These are phyloP conservation scores for Thymelicus acteon DNA, from an alignment of 2,888 invertebrate genomes.

Conservation along the genomic window DNA sequence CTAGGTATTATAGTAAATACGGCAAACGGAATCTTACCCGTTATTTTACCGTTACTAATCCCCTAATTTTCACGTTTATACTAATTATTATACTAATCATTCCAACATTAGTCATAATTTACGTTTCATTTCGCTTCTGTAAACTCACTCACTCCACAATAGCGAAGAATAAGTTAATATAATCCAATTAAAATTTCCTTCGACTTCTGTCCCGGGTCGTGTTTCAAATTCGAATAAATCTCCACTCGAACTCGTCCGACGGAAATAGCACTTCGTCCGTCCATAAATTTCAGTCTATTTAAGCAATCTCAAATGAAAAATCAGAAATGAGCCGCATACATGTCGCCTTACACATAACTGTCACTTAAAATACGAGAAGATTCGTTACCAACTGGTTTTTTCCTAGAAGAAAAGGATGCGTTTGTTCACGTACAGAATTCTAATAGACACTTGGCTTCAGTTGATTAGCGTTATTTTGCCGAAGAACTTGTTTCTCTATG, in stretches of 20 bases:
- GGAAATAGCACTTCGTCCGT: conserved; percentile 81
- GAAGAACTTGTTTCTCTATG: no score
- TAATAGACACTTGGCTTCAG: no score
- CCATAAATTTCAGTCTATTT: conserved; percentile 83
- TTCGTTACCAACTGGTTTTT: conserved; percentile 28
- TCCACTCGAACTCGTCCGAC: conserved; percentile 74
- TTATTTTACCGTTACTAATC: background rate
- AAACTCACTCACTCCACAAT: conserved; percentile 28
- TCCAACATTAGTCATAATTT: conserved; percentile 31
- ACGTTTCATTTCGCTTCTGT: conserved; percentile 28
- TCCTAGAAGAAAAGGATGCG: conserved; percentile 21
- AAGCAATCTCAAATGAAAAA: conserved; percentile 80
- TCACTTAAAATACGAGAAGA: conserved; percentile 53
- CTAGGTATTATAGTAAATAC: no score
- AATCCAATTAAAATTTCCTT: conserved; percentile 82
- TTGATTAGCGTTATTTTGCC: no score
- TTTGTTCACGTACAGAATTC: background rate
- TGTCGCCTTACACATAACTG: conserved; percentile 60
- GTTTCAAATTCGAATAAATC: conserved; percentile 83
- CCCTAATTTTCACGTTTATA: conserved; percentile 1
- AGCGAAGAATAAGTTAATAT: conserved; percentile 69
- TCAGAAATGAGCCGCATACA: conserved; percentile 76
- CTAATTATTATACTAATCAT: no score
- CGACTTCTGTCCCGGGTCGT: conserved; percentile 74
- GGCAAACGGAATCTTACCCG: no score